These are phyloP conservation scores for Dioctria rufipes DNA, from an alignment of 2,888 invertebrate genomes.

Conservation along the genomic window DNA sequence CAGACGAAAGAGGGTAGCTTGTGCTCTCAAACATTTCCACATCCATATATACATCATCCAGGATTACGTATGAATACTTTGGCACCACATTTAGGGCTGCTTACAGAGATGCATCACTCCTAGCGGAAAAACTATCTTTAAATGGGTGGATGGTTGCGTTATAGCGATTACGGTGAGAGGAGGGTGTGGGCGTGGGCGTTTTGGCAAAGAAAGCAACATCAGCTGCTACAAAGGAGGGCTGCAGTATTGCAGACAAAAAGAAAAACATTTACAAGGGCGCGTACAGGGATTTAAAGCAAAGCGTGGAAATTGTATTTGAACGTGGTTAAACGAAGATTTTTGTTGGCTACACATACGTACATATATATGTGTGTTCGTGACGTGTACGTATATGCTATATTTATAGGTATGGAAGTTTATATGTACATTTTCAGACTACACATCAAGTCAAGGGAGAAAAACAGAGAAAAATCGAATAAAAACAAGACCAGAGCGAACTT, in stretches of 20 bases:
- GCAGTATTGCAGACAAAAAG: not conserved
- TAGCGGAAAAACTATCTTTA: not conserved
- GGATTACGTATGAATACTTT: not conserved
- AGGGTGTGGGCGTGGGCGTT: not conserved
- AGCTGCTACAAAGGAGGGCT: not conserved
- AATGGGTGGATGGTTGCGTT: not conserved
- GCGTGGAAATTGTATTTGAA: not conserved
- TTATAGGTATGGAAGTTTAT: not conserved
- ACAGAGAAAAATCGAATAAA: not conserved
- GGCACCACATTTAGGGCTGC: not conserved
- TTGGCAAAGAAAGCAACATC: not conserved
- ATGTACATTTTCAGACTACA: not conserved
- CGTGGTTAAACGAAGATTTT: slow-evolving; percentile 9
- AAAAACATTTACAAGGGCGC: slow-evolving; percentile 4
- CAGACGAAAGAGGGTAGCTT: too few relatives aligned
- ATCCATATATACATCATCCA: not conserved
- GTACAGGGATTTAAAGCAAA: not conserved
- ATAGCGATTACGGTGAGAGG: not conserved
- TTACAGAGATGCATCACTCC: not conserved
- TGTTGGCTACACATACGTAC: not conserved
- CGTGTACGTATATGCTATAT: too few relatives aligned
- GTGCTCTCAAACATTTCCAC: not conserved
- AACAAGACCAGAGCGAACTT: not conserved
- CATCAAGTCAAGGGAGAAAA: not conserved
- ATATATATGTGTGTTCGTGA: too few relatives aligned